phyloP scores from a whole-genome alignment of 2,888 invertebrate genomes.

The Metellina segmentata region DNA sequence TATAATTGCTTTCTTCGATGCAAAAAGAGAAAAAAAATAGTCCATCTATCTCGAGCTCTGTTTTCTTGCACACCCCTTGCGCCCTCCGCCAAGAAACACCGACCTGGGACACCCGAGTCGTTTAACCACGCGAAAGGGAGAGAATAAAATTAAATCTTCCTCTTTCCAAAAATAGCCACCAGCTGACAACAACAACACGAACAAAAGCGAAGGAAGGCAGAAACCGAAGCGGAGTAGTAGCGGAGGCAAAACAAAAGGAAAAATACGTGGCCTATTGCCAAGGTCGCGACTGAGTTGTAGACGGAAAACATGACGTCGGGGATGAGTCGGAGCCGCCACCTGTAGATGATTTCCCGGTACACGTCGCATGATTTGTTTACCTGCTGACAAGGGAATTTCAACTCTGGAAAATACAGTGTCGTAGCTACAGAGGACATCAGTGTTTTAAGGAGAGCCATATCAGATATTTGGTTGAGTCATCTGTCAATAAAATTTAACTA shows the following conservation, averaged over 20 bases:
- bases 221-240: neutral
- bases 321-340: neutral
- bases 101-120: neutral
- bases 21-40: neutral
- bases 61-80: neutral
- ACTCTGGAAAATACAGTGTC: no score
- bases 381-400: neutral
- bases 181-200: slow-evolving; percentile 34
- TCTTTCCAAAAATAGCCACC: slow-evolving; percentile 46
- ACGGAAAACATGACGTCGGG: neutral
- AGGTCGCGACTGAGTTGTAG: neutral
- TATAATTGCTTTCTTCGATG: neutral
- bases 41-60: neutral
- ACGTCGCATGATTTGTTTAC: neutral
- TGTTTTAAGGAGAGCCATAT: no score
- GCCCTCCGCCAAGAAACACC: neutral
- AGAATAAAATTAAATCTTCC: slow-evolving; percentile 44
- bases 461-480: no score
- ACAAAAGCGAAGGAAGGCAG: neutral
- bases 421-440: no score
- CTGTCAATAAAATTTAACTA: no score
- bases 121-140: neutral
- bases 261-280: neutral
- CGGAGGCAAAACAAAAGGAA: neutral
- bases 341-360: neutral